These are phyloP conservation scores for Sigmodon hispidus DNA, from an alignment of 2,113 vertebrate species.

Conservation along the genomic window DNA sequence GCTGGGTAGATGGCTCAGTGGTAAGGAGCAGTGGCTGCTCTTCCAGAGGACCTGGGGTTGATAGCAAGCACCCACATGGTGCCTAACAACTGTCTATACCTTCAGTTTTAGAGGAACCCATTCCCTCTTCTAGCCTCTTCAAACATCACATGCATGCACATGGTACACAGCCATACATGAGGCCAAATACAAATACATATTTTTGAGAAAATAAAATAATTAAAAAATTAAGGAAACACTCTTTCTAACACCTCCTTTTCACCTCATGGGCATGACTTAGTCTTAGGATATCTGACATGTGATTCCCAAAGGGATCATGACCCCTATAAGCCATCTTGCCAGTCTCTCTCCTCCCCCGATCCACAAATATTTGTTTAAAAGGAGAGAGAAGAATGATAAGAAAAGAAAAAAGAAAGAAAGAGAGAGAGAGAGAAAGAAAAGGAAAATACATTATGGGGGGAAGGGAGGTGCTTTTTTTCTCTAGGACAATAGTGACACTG, in stretches of 20 bases:
- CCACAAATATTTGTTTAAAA: neutral
- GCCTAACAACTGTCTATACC: neutral
- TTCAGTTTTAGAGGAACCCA: neutral
- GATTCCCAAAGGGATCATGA: neutral
- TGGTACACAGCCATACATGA: too few species aligned
- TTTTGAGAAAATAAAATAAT: neutral
- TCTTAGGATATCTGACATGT: neutral
- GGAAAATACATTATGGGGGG: too few species aligned
- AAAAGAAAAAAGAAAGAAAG: neutral
- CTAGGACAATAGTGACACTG: conserved; percentile 62
- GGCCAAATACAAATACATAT: neutral
- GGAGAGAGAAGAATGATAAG: neutral
- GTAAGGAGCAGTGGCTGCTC: neutral
- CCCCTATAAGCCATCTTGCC: neutral
- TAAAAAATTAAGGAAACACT: neutral
- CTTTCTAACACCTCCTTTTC: neutral
- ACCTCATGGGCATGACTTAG: neutral
- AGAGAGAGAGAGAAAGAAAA: too few species aligned
- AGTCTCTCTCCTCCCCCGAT: neutral
- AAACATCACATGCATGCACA: neutral
- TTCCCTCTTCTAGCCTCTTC: neutral
- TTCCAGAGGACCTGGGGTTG: neutral
- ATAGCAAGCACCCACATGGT: neutral
- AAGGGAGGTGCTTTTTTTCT: neutral
- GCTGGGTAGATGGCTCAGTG: neutral